Evolutionary conservation across 2,888 invertebrate species (phyloP).

Genomic region (Alviniconcha strummeri): DNA sequence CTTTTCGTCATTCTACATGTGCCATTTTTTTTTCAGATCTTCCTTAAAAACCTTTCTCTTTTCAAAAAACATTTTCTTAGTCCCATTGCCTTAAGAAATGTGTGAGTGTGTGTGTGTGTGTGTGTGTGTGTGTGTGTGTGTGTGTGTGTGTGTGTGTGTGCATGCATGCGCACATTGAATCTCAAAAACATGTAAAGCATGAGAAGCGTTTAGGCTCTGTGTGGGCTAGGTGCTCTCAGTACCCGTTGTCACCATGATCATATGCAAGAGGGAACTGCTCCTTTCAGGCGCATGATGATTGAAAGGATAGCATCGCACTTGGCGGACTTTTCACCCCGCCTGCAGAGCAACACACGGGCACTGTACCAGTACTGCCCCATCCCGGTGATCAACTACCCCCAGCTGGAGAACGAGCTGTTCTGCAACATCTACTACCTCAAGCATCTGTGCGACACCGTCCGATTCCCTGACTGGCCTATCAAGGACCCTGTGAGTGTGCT

Average conservation of each 20-base stretch:
- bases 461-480: constrained; percentile 98
- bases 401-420: constrained; percentile 95
- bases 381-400: constrained; percentile 93
- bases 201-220: too few species aligned
- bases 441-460: constrained; percentile 90
- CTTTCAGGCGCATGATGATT: constrained; percentile 88
- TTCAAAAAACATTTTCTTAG: neutral
- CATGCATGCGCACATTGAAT: neutral
- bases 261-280: neutral
- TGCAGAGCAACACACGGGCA: constrained; percentile 95
- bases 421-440: constrained; percentile 98
- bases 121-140: constrained; percentile 4
- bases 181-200: neutral
- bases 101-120: neutral
- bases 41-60: neutral
- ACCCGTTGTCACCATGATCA: too few species aligned
- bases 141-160: constrained; percentile 4
- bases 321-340: constrained; percentile 95
- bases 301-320: constrained; percentile 98
- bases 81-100: neutral
- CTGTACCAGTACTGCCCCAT: constrained; percentile 96
- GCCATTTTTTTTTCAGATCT: too few species aligned
- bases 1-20: too few species aligned
- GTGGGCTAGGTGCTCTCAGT: too few species aligned
- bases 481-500: constrained; percentile 87